These are phyloP conservation scores for Amazona vittata DNA, from an alignment of 2,113 vertebrate species.

Conservation along the genomic window DNA sequence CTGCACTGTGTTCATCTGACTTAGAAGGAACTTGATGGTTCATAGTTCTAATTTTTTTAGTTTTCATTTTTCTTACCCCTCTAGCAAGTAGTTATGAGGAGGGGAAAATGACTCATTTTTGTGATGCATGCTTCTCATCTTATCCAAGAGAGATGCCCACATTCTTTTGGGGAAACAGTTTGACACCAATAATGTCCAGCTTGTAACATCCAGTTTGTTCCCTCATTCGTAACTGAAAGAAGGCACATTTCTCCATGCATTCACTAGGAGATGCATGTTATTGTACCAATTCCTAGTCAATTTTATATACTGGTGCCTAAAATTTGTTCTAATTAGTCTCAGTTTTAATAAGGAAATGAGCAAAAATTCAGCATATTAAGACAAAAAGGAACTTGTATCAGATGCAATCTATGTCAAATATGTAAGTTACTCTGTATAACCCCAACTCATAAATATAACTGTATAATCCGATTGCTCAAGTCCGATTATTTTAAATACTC, in stretches of 20 bases:
- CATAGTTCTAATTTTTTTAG: background rate
- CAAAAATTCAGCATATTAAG: background rate
- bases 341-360: background rate
- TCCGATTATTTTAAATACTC: conserved; percentile 50
- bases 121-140: background rate
- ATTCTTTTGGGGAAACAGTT: background rate
- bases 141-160: background rate
- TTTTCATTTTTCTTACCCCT: background rate
- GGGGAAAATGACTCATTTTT: background rate
- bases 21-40: background rate
- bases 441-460: background rate
- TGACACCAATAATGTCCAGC: background rate
- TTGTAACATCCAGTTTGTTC: background rate
- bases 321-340: background rate
- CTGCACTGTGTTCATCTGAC: background rate
- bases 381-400: background rate
- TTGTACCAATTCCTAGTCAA: background rate
- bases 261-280: background rate
- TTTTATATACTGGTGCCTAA: background rate
- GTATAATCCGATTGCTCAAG: background rate
- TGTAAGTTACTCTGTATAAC: background rate
- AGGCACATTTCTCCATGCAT: background rate
- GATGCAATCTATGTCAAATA: background rate
- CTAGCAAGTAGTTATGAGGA: background rate
- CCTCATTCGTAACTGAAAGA: background rate